Percentiles rank a stretch among this genome's conserved stretches.
These are phyloP conservation scores for Pammene fasciana DNA, from an alignment of 2,888 invertebrate species.

Conservation along the genomic window DNA sequence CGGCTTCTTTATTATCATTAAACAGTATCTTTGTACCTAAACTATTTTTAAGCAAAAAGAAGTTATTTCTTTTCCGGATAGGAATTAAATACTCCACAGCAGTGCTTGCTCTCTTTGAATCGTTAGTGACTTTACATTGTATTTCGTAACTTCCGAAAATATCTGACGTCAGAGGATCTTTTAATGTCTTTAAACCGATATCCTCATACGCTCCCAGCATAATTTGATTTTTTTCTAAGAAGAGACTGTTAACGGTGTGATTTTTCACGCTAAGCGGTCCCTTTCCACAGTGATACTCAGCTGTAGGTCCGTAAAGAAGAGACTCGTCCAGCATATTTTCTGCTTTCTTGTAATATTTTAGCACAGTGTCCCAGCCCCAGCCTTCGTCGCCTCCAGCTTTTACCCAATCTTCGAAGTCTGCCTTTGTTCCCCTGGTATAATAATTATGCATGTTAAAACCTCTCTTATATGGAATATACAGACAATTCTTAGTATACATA, in stretches of 20 bases:
- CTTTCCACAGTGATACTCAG: too few relatives aligned
- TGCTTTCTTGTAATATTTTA: slow-evolving; percentile 44
- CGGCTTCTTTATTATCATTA: too few relatives aligned
- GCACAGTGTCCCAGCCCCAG: slow-evolving; percentile 47
- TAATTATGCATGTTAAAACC: too few relatives aligned
- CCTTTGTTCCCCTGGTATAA: not conserved
- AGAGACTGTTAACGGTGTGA: slow-evolving; percentile 49
- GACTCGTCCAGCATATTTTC: slow-evolving; percentile 28
- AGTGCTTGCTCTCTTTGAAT: slow-evolving; percentile 29
- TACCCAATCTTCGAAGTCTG: slow-evolving; percentile 6
- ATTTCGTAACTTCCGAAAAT: too few relatives aligned
- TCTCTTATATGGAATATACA: too few relatives aligned
- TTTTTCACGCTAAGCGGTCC: slow-evolving; percentile 34
- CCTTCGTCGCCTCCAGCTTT: not conserved
- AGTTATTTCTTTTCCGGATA: too few relatives aligned
- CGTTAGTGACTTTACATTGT: too few relatives aligned
- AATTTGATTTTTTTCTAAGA: slow-evolving; percentile 60
- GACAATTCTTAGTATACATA: too few relatives aligned
- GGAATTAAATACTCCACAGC: slow-evolving; percentile 34
- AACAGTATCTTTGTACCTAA: too few relatives aligned
- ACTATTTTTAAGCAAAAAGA: too few relatives aligned
- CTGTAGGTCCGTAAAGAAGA: too few relatives aligned
- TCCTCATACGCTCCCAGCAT: slow-evolving; percentile 47
- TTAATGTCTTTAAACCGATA: slow-evolving; percentile 15
- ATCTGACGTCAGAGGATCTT: slow-evolving; percentile 21